Base-by-base conservation (phyloP, 2,888 invertebrate genomes). In the Heteromurus nitidus region DNA sequence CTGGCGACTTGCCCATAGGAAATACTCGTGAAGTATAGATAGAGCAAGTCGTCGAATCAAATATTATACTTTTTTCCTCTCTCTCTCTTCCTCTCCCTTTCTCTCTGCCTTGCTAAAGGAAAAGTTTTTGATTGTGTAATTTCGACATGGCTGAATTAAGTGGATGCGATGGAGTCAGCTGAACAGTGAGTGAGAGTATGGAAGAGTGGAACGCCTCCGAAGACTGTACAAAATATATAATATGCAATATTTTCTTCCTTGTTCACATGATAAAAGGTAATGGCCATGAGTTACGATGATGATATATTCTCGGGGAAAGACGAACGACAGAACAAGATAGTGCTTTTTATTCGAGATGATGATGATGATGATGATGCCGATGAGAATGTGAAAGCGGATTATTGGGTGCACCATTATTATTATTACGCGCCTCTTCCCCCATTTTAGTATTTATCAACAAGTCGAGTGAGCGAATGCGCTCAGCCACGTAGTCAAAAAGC, bases 41-140 rank as follows among this genome's bases (percentile, higher is more conserved):
- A 36, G 5, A 36, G 36, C 36, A 5, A 36, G 36, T 36, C 36
- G 13, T 36, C 36, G 7, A 36, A 36, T 36, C 36, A 5, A 5
- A 36, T 36, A 36, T 36, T 36, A 36, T 36, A 36, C 36, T 36
- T 9, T 36, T 9, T 47, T 47, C n/a, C 47, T 47, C 47, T 47
- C n/a, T 47, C 47, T 36, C 36, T 36, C 36, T 36, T 13, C 13
- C 36, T 36, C 36, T 36, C 36, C 13, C 36, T 36, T 36, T 13
- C 36, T 36, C 36, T 13, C 13, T 36, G 36, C 13, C 7, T 36
- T 5, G 36, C 13, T 36, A 68, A 50, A 60, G 22, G 44, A 53
- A 67, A 75, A 74, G 50, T 20, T 67, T 18, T 65, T 42, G 75
- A 65, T 67, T 75, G 67, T 28, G 75, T 75, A 67, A 75, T 75